Evolutionary conservation across 2,797 vertebrate species (phyloP).

Genomic region (Myotis findleyi): DNA sequence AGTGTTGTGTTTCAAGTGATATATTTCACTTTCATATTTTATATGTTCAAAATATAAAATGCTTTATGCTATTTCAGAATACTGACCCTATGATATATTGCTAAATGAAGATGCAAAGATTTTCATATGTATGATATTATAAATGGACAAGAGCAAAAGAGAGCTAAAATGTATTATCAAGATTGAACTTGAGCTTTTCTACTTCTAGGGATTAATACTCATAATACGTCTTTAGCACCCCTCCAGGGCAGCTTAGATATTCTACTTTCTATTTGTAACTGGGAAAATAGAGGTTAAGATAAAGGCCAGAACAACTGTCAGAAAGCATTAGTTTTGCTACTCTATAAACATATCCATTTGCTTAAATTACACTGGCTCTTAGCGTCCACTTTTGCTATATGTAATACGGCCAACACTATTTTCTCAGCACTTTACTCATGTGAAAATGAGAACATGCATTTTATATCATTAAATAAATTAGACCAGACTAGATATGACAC

Average conservation of each 20-base stretch:
- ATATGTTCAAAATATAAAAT: slow-evolving; percentile 7
- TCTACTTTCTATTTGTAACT: slow-evolving; percentile 61
- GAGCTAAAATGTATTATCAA: slow-evolving; percentile 35
- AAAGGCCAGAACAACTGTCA: slow-evolving; percentile 73
- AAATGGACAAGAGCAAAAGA: slow-evolving; percentile 12
- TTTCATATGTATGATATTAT: neutral
- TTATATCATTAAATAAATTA: slow-evolving; percentile 75
- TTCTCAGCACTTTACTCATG: slow-evolving; percentile 63
- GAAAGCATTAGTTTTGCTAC: slow-evolving; percentile 71
- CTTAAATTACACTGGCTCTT: slow-evolving; percentile 71
- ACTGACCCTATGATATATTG: neutral
- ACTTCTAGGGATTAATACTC: slow-evolving; percentile 26
- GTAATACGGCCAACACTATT: slow-evolving; percentile 29
- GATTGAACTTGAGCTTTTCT: slow-evolving; percentile 47
- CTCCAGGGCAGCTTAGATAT: slow-evolving; percentile 29
- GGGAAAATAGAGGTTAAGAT: slow-evolving; percentile 74
- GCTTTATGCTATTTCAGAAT: neutral
- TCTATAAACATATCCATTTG: slow-evolving; percentile 71
- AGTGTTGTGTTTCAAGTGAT: neutral
- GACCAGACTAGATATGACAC: slow-evolving; percentile 19
- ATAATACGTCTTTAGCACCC: slow-evolving; percentile 33
- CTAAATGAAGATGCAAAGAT: slow-evolving; percentile 45
- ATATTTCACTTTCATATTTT: slow-evolving; percentile 37
- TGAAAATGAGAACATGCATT: slow-evolving; percentile 70
- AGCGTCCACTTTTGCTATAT: slow-evolving; percentile 36